Evolutionary conservation across 2,888 invertebrate genomes (phyloP), one percentile per base, ranked within the genome.

Genomic region (Erannis defoliaria): DNA sequence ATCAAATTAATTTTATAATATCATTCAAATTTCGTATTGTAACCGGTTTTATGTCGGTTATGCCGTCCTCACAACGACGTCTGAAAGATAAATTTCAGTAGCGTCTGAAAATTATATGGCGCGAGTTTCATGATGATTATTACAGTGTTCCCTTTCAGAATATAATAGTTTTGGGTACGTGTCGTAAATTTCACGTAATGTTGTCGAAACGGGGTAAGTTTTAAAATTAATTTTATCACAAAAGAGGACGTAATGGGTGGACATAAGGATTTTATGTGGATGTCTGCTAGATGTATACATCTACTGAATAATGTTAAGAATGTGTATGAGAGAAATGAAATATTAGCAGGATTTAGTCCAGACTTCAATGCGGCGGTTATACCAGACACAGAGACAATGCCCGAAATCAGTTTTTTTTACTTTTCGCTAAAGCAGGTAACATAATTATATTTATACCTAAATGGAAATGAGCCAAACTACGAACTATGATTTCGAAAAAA

Each of bases 151-250:
- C 55, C 21, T 61, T 61, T 61, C 55, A 55, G 50, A 50, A 38
- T 55, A 55, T 61, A 61, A 61, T 61, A 61, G 61, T 61, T 61
- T 61, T 26, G 55, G 61, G 61, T 51, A 61, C 19, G 14, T 31
- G 61, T 61, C 61, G 43, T 61, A 61, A 61, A 61, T 61, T 55
- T 3, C 23, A 8, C 5, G 45, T 45, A 43, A 55, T 33, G 55
- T 40, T 55, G 49, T 21, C 35, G 53, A 46, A 35, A 59, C 14
- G 29, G n/a, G 3, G 40, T 19, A 21, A 23, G 37, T 50, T 54
- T 43, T 50, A 55, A 37, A 59, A 43, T 42, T 55, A 55, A 54
- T 42, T 38, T 46, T 53, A 46, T 58, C 31, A 29, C 18, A 33
- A 37, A 45, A 12, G 26, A 55, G 29, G 35, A 16, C 8, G 33